A percentile compares a stretch with the other conserved stretches of the same genome.
Evolutionary conservation across 2,888 invertebrate species (phyloP).

Genomic region (Phania funesta): DNA sequence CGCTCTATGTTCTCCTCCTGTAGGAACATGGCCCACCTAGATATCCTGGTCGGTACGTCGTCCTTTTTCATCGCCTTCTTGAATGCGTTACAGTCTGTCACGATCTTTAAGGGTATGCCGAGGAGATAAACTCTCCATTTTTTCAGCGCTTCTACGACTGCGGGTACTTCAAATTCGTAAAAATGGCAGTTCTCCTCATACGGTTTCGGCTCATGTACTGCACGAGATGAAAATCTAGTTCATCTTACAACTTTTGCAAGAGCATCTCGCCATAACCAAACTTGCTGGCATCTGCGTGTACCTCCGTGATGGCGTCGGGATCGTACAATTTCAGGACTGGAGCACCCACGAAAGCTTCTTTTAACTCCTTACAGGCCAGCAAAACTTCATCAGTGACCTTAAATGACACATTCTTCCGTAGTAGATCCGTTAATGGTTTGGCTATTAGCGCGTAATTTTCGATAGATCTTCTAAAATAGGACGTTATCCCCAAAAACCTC

Average conservation of each 20-base stretch:
- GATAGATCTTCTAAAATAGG: neutral
- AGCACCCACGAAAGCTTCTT: conserved; percentile 21
- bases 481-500: conserved; percentile 5
- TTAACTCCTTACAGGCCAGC: no score
- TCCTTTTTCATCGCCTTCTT: no score
- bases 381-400: neutral
- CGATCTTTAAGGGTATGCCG: no score
- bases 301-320: conserved; percentile 57
- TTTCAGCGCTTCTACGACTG: neutral
- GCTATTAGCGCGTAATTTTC: neutral
- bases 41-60: no score
- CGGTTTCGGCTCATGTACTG: neutral
- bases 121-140: neutral
- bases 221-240: neutral
- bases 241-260: conserved; percentile 1
- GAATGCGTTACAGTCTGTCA: no score
- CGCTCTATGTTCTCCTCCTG: no score
- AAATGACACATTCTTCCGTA: neutral
- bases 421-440: neutral
- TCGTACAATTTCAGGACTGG: conserved; percentile 64
- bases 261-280: conserved; percentile 72
- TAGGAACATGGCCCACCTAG: no score
- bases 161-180: neutral
- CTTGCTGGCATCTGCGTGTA: conserved; percentile 68
- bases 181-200: neutral